phyloP scores from a whole-genome alignment of 2,113 vertebrate species.

The Cepphus grylle region DNA sequence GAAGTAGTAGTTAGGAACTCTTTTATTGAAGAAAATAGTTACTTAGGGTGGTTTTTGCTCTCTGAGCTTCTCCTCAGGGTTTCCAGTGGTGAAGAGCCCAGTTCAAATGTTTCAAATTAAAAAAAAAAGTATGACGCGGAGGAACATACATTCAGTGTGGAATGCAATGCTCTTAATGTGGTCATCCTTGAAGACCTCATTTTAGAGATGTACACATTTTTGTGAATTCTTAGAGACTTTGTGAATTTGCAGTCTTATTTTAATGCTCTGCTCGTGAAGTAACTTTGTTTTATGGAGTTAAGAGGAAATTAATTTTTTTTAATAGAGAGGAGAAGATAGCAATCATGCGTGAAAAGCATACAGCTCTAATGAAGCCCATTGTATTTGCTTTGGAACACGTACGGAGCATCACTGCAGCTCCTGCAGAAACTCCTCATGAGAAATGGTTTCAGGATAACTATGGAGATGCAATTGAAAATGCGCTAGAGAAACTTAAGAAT shows the following conservation, averaged over 20 bases:
- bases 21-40: neutral
- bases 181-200: neutral
- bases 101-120: neutral
- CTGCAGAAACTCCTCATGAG: slow-evolving; percentile 94
- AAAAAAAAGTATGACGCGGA: neutral
- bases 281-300: neutral
- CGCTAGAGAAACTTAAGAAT: slow-evolving; percentile 88
- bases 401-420: slow-evolving; percentile 89
- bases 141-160: neutral
- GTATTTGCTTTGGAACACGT: slow-evolving; percentile 97
- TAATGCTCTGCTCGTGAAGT: neutral
- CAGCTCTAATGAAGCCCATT: slow-evolving; percentile 95
- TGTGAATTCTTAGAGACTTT: neutral
- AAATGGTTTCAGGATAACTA: slow-evolving; percentile 98
- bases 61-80: neutral
- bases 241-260: neutral
- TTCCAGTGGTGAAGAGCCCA: neutral
- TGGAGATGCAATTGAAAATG: slow-evolving; percentile 86
- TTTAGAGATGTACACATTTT: neutral
- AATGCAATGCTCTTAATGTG: neutral
- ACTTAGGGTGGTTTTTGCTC: neutral
- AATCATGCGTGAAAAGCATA: slow-evolving; percentile 98
- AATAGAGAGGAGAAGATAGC: slow-evolving; percentile 94
- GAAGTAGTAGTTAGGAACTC: neutral
- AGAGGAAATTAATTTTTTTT: neutral